phyloP scores from a whole-genome alignment of 2,797 vertebrate genomes.

The Ficedula albicollis region DNA sequence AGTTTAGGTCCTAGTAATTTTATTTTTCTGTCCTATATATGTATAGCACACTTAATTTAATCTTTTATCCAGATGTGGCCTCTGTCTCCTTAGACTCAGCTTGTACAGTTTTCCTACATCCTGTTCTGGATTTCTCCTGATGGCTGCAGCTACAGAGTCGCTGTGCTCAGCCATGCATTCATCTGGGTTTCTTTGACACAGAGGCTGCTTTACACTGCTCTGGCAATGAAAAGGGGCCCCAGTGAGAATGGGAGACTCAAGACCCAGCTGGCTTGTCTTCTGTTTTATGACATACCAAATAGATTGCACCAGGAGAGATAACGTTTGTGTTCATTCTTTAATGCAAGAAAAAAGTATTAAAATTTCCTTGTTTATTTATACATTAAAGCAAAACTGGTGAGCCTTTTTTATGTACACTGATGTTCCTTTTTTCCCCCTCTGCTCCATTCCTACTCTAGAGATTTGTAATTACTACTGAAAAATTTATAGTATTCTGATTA shows the following conservation, averaged over 20 bases:
- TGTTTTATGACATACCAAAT: background rate
- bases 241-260: background rate
- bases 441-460: background rate
- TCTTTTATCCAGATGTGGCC: conserved; percentile 39
- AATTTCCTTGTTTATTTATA: background rate
- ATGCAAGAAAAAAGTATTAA: background rate
- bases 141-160: background rate
- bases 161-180: background rate
- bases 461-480: background rate
- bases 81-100: conserved; percentile 27
- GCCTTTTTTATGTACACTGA: background rate
- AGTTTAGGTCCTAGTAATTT: conserved; percentile 17
- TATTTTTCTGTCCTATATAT: background rate
- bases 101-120: conserved; percentile 33
- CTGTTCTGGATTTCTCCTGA: conserved; percentile 60
- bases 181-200: background rate
- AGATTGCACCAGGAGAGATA: background rate
- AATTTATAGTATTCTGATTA: background rate
- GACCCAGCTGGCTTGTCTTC: conserved; percentile 14
- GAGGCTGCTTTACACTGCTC: background rate
- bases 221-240: background rate
- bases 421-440: fast-evolving
- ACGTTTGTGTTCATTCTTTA: background rate
- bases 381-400: background rate
- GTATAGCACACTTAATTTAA: conserved; percentile 17